Conservation (phyloP, 2,888 invertebrate species). For the Crocallis elinguaria region DNA sequence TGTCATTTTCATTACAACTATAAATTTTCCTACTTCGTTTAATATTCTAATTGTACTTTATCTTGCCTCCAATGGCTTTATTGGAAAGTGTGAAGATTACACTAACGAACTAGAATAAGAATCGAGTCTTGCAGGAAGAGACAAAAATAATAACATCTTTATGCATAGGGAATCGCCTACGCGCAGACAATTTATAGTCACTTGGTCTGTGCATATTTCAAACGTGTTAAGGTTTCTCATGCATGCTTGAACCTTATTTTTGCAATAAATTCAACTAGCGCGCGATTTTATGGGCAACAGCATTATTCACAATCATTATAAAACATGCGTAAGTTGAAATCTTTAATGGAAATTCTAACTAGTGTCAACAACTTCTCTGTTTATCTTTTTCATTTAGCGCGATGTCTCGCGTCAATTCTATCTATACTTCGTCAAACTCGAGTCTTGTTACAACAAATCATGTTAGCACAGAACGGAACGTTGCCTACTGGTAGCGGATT, state of each 20-base stretch:
- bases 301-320: constrained; percentile 24
- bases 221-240: constrained; percentile 59
- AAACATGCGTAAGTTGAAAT: constrained; percentile 23
- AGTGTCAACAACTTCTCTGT: constrained; percentile 18
- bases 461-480: constrained; percentile 34
- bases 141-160: constrained; percentile 64
- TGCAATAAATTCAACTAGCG: constrained; percentile 55
- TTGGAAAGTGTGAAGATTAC: constrained; percentile 68
- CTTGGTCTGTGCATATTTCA: constrained; percentile 65
- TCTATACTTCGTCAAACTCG: constrained; percentile 29
- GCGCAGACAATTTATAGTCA: constrained; percentile 57
- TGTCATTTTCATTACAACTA: constrained; percentile 37
- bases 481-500: no score
- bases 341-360: constrained; percentile 28
- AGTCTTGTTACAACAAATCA: constrained; percentile 33
- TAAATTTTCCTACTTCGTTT: constrained; percentile 45
- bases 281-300: constrained; percentile 51
- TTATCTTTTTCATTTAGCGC: constrained; percentile 26
- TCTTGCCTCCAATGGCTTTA: constrained; percentile 53
- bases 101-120: constrained; percentile 64
- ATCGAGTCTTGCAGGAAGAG: constrained; percentile 50
- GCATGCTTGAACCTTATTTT: constrained; percentile 61
- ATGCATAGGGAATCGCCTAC: constrained; percentile 66
- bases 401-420: constrained; percentile 8
- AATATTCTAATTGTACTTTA: constrained; percentile 57